A percentile compares a stretch with the other conserved stretches of the same genome.
Conservation (phyloP, 2,888 invertebrate species). For the Phragmatobia fuliginosa region DNA sequence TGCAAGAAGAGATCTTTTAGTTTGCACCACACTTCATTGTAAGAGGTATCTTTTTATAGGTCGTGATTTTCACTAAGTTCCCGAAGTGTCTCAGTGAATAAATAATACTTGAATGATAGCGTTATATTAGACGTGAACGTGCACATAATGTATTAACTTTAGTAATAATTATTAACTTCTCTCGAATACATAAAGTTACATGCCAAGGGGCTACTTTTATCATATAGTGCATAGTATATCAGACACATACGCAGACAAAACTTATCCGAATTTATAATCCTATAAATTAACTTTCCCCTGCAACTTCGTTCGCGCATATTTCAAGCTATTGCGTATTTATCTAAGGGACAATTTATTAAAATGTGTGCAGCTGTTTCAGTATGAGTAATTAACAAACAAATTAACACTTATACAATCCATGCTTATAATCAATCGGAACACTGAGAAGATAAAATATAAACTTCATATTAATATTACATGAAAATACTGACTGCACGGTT, state of each 20-base stretch:
- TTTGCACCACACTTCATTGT: conserved; percentile 25
- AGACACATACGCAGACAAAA: background rate
- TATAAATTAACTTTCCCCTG: background rate
- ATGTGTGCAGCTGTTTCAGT: no score
- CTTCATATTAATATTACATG: no score
- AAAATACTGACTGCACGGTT: no score
- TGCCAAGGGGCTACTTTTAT: conserved; percentile 5
- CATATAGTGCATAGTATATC: background rate
- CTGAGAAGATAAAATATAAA: no score
- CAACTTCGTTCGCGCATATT: background rate
- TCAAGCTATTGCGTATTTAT: background rate
- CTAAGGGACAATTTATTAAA: background rate
- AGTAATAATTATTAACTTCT: conserved; percentile 35
- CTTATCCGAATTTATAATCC: background rate
- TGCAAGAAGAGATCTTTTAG: conserved; percentile 1
- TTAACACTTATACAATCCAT: background rate
- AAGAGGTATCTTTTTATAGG: conserved; percentile 22
- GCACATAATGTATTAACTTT: conserved; percentile 33
- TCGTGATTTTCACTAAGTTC: conserved; percentile 44
- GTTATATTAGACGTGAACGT: conserved; percentile 28
- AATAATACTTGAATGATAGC: conserved; percentile 41
- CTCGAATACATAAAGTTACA: conserved; percentile 14
- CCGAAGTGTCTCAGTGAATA: conserved; percentile 34
- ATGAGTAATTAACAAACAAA: background rate
- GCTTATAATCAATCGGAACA: no score